Conservation (phyloP, 2,113 vertebrate species). For the Cyprinodon brontotheroides region DNA sequence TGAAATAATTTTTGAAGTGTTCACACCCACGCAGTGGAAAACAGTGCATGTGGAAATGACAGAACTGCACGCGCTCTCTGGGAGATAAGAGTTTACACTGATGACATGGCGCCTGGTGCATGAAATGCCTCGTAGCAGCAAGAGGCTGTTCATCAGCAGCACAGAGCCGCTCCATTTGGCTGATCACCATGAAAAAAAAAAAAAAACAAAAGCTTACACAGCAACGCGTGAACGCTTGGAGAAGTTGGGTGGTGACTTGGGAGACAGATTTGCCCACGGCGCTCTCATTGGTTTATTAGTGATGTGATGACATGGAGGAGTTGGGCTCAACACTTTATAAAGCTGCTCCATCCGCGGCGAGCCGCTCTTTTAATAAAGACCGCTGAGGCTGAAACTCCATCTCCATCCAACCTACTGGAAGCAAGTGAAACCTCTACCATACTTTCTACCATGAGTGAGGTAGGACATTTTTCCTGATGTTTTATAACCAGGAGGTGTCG, state of each 20-base stretch:
- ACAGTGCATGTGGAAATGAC: constrained; percentile 28
- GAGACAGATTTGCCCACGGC: constrained; percentile 72
- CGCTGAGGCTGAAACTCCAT: constrained; percentile 64
- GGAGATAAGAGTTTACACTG: constrained; percentile 9
- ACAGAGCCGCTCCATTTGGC: constrained; percentile 32
- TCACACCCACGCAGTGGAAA: constrained; percentile 11
- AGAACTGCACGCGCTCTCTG: background rate
- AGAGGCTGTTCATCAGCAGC: constrained; percentile 24
- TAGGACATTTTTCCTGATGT: constrained; percentile 58
- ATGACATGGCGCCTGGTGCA: constrained; percentile 31
- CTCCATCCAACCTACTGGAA: constrained; percentile 41
- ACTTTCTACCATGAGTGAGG: constrained; percentile 80
- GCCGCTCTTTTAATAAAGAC: constrained; percentile 58
- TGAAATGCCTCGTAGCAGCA: constrained; percentile 22
- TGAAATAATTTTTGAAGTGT: constrained; percentile 4
- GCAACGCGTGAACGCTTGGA: constrained; percentile 64
- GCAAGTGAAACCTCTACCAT: constrained; percentile 39
- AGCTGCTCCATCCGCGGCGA: constrained; percentile 67
- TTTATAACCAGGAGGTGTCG: constrained; percentile 11
- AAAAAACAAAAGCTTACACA: constrained; percentile 66
- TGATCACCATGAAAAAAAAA: constrained; percentile 34
- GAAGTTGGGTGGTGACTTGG: constrained; percentile 71
- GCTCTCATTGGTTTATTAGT: constrained; percentile 79
- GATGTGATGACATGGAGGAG: constrained; percentile 77
- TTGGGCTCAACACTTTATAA: constrained; percentile 78